These are phyloP conservation scores for Amazona ochrocephala DNA, from an alignment of 2,797 vertebrate genomes.

Conservation along the genomic window DNA sequence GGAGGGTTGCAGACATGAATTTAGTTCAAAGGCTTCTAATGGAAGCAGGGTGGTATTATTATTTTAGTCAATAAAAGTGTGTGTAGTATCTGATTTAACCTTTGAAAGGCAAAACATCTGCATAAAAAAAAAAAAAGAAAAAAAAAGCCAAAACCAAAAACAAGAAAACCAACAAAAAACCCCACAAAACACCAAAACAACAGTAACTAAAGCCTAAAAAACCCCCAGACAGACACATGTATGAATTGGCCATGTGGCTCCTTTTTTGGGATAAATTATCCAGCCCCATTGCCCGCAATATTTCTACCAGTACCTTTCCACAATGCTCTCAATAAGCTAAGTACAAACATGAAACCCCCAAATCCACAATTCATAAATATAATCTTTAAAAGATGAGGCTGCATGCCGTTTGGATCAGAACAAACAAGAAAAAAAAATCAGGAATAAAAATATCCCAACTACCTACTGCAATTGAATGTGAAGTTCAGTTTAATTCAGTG, in stretches of 20 bases:
- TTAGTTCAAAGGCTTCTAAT: slow-evolving; percentile 23
- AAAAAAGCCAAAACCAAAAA: background rate
- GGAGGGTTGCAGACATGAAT: background rate
- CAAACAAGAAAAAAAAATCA: background rate
- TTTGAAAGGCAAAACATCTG: background rate
- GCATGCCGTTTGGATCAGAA: background rate
- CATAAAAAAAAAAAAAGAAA: background rate
- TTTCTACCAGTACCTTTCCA: background rate
- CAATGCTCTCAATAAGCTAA: background rate
- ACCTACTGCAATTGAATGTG: background rate
- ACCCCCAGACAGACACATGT: accelerated
- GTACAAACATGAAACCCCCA: background rate
- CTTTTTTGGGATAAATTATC: background rate
- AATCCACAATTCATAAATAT: background rate
- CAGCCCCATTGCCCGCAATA: background rate
- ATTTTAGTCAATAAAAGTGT: background rate
- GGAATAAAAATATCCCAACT: background rate
- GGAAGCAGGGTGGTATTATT: background rate
- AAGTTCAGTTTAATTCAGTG: background rate
- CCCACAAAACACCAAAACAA: background rate
- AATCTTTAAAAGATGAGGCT: background rate
- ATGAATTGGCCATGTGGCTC: background rate
- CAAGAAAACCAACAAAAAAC: no score
- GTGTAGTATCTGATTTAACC: background rate
- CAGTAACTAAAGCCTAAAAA: background rate